Percentiles rank a stretch among this genome's conserved stretches.
Evolutionary conservation across 2,888 invertebrate species (phyloP).

Genomic region (Nomada flava): DNA sequence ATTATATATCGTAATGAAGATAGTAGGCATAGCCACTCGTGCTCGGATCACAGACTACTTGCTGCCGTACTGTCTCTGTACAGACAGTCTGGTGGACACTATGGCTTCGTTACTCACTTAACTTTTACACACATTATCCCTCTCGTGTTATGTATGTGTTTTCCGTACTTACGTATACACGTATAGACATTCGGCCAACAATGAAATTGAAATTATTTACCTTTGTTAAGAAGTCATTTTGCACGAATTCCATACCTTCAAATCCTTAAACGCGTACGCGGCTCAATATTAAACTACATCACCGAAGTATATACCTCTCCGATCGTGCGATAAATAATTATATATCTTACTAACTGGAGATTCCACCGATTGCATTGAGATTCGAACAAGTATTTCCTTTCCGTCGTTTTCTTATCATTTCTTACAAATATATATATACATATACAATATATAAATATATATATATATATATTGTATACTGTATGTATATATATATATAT

Average conservation of each 20-base stretch:
- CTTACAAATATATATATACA: constrained; percentile 35
- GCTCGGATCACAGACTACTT: constrained; percentile 84
- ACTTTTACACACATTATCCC: constrained; percentile 58
- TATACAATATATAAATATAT: background rate
- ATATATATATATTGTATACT: background rate
- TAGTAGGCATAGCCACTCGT: constrained; percentile 84
- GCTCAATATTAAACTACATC: constrained; percentile 26
- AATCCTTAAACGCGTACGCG: constrained; percentile 52
- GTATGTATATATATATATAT: background rate
- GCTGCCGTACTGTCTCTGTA: constrained; percentile 80
- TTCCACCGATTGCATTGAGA: constrained; percentile 49
- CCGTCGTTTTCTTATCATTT: constrained; percentile 17
- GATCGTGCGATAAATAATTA: constrained; percentile 38
- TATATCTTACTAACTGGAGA: constrained; percentile 12
- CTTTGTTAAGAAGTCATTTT: constrained; percentile 44
- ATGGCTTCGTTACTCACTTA: constrained; percentile 78
- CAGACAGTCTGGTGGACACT: constrained; percentile 83
- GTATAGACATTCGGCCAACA: constrained; percentile 67
- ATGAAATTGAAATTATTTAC: constrained; percentile 49
- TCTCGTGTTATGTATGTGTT: constrained; percentile 54
- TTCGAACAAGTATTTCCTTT: constrained; percentile 25
- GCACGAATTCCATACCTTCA: constrained; percentile 51
- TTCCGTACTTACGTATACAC: constrained; percentile 67
- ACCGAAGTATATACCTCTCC: background rate
- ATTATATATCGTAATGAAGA: constrained; percentile 82